Base-by-base conservation (phyloP, 2,113 vertebrate genomes). In the Albula glossodonta region DNA sequence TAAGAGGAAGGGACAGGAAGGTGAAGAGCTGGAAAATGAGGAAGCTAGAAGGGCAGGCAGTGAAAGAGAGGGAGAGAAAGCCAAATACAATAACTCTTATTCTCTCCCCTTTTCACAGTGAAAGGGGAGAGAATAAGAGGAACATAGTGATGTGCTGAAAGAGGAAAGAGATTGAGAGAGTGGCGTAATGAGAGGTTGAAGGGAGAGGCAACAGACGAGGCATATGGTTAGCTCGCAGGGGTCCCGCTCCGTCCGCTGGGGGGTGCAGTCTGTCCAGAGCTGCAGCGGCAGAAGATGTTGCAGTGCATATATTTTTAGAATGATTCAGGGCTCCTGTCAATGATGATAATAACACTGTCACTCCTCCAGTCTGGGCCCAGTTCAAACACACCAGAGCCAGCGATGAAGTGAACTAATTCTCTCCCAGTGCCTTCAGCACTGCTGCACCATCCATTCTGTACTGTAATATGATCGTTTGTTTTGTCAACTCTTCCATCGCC, bases 271-370 rank as follows among this genome's bases (percentile, higher is more conserved):
- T 91, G 89, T 93, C 90, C 90, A 83, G 90, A 91, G 89, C 87
- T 51, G 31, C 31, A 41, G 31, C 31, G 31, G 31, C 31, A 41
- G 52, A 84, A 90, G 92, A 90, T 91, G 81, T 87, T 87, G 83
- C 63, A 88, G 88, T 50, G 89, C 88, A 88, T 87, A 89, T 93
- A 92, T 93, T 92, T 93, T 93, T 91, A 90, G 90, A 92, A 89
- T 92, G 90, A 92, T 93, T 92, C 93, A 91, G 84, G 85, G 80
- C 89, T 89, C 81, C 86, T 92, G 88, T 91, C 91, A 93, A 53
- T 91, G 86, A 90, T 87, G 90, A 41, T 41, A 41, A 41, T 41
- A 41, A 41, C 31, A 41, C 31, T 41, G 31, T 41, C 31, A 41
- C 31, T 92, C 89, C 89, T 79, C 56, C 86, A 88, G 88, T 41